Evolutionary conservation across 1,140 invertebrate genomes (phyloP), one percentile per base, ranked within the genome.

Genomic region (Brachionus paranguensis): DNA sequence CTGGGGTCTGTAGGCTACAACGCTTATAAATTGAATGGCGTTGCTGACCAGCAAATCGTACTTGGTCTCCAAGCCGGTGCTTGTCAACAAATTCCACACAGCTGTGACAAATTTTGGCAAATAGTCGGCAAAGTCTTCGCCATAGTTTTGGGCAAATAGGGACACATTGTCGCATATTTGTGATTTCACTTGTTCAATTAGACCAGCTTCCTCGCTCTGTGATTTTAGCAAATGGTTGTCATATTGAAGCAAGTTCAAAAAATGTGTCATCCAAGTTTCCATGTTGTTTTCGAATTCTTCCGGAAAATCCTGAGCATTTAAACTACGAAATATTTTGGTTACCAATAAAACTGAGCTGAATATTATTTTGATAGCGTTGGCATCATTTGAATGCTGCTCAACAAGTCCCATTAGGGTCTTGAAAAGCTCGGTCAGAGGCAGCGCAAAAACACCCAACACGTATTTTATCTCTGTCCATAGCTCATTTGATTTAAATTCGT

Each of bases 231-330:
- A 65, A 68, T 72, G 41, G 65, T 68, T 86, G 96, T 91, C 79
- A 91, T 90, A 85, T 41, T 92, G 93, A 10, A 99, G 89, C 8
- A 99, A 91, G 60, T 91, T 92, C 41, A 95, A 92, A 86, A 98
- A 96, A 88, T 95, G 93, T 0, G 91, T 91, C 96, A 99, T 97
- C 97, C 97, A 99, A 12, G 91, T 91, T 72, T 91, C 90, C 93
- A 99, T 97, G 87, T 98, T 96, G 87, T 99, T 97, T 90, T 99
- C 96, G 91, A 99, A 99, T 91, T 95, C 97, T 90, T 99, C 96
- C 0, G 97, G 96, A 85, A 99, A 90, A 91, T 99, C 97, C 92
- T 97, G 96, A 86, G 92, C 95, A 90, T 98, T 99, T 4, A 99
- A 91, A 3, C 95, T 97, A 89, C 96, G 95, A 90, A 98, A 99